These are phyloP conservation scores for Ptychoptera albimana DNA, from an alignment of 2,888 invertebrate genomes.

Conservation along the genomic window DNA sequence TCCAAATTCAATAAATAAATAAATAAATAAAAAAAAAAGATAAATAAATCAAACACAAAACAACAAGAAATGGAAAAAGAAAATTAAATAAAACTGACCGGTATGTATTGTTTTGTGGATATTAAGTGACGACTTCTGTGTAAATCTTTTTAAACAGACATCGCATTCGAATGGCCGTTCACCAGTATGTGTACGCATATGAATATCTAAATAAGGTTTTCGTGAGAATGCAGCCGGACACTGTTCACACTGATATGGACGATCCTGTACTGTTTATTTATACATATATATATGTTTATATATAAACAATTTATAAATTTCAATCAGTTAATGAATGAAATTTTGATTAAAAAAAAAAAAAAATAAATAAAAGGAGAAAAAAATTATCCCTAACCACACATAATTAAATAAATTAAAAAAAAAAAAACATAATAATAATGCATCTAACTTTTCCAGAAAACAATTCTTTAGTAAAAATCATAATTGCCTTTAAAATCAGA, in stretches of 20 bases:
- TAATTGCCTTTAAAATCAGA: no score
- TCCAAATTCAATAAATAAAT: constrained; percentile 14
- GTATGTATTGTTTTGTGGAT: constrained; percentile 48
- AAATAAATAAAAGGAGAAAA: no score
- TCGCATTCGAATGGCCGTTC: constrained; percentile 33
- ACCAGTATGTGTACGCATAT: constrained; percentile 43
- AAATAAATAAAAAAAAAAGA: background rate
- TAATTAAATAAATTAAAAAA: no score
- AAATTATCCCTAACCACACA: no score
- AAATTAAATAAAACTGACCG: constrained; percentile 32
- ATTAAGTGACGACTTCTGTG: constrained; percentile 43
- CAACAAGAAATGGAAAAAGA: background rate
- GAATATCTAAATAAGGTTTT: constrained; percentile 44
- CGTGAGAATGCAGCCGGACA: constrained; percentile 42
- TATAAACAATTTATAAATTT: background rate
- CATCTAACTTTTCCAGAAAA: no score
- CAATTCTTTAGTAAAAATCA: no score
- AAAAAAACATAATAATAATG: no score
- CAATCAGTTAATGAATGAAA: background rate
- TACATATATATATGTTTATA: background rate
- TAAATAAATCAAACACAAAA: background rate
- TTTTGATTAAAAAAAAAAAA: no score
- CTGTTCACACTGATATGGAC: constrained; percentile 35
- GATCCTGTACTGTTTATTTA: constrained; percentile 15
- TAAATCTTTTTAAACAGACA: constrained; percentile 40